Evolutionary conservation across 2,888 invertebrate species (phyloP), one percentile per base, ranked within the genome.

Genomic region (Heteromyza rotundicornis): DNA sequence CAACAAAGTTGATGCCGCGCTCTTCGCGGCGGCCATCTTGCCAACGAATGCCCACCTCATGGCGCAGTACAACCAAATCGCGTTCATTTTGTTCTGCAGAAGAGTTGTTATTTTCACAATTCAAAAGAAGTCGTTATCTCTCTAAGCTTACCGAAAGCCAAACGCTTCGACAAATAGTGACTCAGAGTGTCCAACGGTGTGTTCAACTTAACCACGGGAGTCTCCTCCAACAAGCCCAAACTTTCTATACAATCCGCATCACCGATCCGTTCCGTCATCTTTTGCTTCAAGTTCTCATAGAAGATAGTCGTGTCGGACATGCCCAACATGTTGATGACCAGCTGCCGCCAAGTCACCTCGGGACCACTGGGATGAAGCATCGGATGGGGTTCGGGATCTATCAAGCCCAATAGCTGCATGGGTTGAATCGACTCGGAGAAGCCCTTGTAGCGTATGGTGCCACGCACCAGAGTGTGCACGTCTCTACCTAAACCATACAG

Each of bases 281-380:
- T 89, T 36, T 91, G 91, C 79, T 92, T 94, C 24, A 99, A 85
- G 79, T 97, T 96, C 80, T 96, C 97, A 74, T 92, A 92, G 85
- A 99, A 94, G 69, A 98, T 95, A 73, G 95, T 92, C 2, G 89
- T 86, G 72, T 92, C 92, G 63, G 91, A 87, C 69, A 96, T 84
- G 1, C 96, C 96, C 61, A 98, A 84, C 50, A 96, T 84, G 73
- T 91, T 91, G 75, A 95, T 95, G 47, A 97, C 88, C 59, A 97
- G 87, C 79, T 92, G 90, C 73, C 92, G 89, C 99, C 99, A 99
- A 10, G 97, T 96, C 27, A 98, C 90, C 66, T 95, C 95, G 0
- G 98, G 98, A 49, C 98, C 98, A 77, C 92, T 92, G 0, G 93
- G 92, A 81, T 99, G 98, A n/a, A 99, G 86, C 72, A 90, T 88